phyloP scores from a whole-genome alignment of 2,113 vertebrate species.

The Ornithorhynchus anatinus region DNA sequence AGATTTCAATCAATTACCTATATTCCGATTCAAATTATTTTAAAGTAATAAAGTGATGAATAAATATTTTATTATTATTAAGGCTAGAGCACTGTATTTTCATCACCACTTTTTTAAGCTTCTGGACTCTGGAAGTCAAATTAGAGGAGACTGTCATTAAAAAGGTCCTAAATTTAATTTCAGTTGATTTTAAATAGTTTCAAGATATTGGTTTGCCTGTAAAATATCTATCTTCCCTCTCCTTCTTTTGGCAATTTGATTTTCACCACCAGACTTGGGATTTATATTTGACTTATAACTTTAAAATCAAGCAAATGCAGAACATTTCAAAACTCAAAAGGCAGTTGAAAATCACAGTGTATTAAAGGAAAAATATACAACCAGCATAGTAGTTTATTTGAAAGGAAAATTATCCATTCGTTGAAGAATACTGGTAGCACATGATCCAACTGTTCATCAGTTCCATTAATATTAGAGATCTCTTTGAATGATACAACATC shows the following conservation, averaged over 20 bases:
- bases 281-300: conserved; percentile 29
- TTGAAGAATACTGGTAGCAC: conserved; percentile 34
- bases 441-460: conserved; percentile 10
- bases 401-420: conserved; percentile 48
- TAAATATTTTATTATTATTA: conserved; percentile 3
- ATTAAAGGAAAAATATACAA: conserved; percentile 29
- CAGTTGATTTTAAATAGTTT: not conserved
- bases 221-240: conserved; percentile 3
- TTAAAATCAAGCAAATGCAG: conserved; percentile 44
- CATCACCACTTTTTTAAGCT: not conserved
- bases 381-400: not conserved
- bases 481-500: conserved; percentile 39
- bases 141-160: not conserved
- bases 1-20: too few species aligned
- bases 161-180: conserved; percentile 10
- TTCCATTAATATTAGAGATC: conserved; percentile 40
- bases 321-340: conserved; percentile 30
- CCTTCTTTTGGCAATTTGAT: not conserved
- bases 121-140: not conserved
- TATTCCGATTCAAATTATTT: not conserved
- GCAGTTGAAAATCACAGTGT: conserved; percentile 35
- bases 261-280: not conserved
- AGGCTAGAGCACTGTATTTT: conserved; percentile 6
- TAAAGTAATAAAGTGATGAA: not conserved
- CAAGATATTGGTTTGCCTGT: not conserved